Base-by-base conservation (phyloP, 2,113 vertebrate species). In the zebrafish (Danio rerio) region DNA sequence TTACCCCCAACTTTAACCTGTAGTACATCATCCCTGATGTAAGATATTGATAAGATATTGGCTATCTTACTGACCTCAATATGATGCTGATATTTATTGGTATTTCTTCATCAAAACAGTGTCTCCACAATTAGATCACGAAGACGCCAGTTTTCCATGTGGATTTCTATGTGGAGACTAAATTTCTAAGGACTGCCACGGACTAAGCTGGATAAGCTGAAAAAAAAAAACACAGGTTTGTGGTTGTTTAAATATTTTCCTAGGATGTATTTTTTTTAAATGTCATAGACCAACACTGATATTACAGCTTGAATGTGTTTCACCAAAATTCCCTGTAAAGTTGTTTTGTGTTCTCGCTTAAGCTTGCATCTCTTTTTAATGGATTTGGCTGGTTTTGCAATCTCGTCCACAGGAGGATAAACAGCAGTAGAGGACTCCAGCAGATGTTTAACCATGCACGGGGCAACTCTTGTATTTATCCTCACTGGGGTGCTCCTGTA, bases 401-500 rank as follows among this genome's bases (percentile, higher is more conserved):
- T 88, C 90, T 89, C 84, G 89, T 84, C 76, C 81, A 71, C 1
- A 87, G 76, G 68, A 89, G 71, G 82, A 21, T 40, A 81, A 65
- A 66, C 68, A 5, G 76, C 2, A 84, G 88, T 74, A 84, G 85
- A 53, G 88, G n/a, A 16, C 5, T 86, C 69, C 86, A 0, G 88
- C 0, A 82, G 84, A 80, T 86, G 86, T 10, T 86, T 55, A 71
- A 85, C 90, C 88, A 97, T 97, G 96, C 94, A 94, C 62, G 90
- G 94, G 90, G 94, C 94, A 87, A 96, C 96, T 0, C 89, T 98
- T 0, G 89, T 96, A 4, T 92, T 87, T 9, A 92, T 98, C 87
- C 86, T 96, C 59, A 92, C 92, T 0, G 87, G 92, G 50, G 96
- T 97, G 85, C 90, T 96, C 45, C 92, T 94, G 5, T 98, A 98